phyloP scores from a whole-genome alignment of 2,113 vertebrate genomes.

The Elanus axillaris region DNA sequence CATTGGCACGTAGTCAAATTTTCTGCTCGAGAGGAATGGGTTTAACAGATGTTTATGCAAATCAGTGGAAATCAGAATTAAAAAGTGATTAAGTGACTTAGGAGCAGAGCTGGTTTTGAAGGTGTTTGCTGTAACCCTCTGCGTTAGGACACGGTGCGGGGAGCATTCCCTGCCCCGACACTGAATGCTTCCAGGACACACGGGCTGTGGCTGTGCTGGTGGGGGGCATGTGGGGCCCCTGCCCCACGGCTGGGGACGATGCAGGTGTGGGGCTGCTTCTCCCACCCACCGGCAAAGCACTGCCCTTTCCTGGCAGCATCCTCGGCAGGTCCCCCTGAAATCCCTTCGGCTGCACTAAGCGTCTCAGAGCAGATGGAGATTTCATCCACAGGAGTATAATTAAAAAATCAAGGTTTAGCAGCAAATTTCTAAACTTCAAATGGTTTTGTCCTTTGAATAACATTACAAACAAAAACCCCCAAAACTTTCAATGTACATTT shows the following conservation, averaged over 20 bases:
- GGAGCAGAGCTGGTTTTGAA: not conserved
- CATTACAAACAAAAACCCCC: fast-evolving
- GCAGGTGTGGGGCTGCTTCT: not conserved
- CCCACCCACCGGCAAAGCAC: not conserved
- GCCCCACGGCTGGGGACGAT: fast-evolving
- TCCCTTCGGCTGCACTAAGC: not conserved
- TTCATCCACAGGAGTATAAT: fast-evolving
- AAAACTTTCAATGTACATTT: fast-evolving
- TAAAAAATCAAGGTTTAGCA: not conserved
- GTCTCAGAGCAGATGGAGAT: fast-evolving
- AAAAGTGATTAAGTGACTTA: not conserved
- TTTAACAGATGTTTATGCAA: not conserved
- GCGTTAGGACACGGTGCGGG: fast-evolving
- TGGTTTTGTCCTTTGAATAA: not conserved
- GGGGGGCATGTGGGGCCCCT: not conserved
- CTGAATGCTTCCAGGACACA: fast-evolving
- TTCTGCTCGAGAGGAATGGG: not conserved
- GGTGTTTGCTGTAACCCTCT: not conserved
- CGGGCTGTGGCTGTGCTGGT: fast-evolving
- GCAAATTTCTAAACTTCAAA: not conserved
- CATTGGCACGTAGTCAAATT: fast-evolving
- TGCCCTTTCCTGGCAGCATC: not conserved
- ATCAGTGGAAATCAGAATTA: not conserved
- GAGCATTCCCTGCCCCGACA: not conserved
- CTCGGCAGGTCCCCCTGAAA: fast-evolving